Evolutionary conservation across 2,113 vertebrate genomes (phyloP), one percentile per base, ranked within the genome.

Genomic region (Ranitomeya variabilis): DNA sequence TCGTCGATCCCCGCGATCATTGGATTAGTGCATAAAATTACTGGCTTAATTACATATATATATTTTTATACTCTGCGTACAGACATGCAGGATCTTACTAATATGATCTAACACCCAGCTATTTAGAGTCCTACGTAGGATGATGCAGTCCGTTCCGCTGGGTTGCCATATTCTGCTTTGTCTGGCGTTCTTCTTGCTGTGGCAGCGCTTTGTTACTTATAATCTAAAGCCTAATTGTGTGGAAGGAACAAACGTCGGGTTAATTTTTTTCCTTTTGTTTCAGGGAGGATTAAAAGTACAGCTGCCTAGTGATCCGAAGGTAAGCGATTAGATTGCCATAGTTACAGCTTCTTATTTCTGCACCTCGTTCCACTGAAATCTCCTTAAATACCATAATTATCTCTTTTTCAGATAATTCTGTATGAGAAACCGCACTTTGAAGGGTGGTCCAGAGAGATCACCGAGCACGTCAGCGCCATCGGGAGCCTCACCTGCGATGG

Each of bases 251-350:
- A 83, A 89, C 76, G 64, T 64, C 77, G 51, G 16, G 19, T 84
- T 66, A 62, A 62, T 89, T 86, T 26, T 69, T 81, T 87, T 14
- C 90, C 89, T 76, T 90, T 15, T 23, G 91, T 85, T 91, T 91
- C 89, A 96, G 96, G 95, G 95, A 91, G 94, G 94, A 90, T 92
- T 96, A 21, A 96, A 96, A 89, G 95, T 96, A 71, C 94, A 96
- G 91, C 94, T 94, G 93, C 95, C 96, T 64, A 92, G 95, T 94
- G 93, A 96, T 90, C 93, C 95, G 86, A 95, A 94, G 94, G 96
- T 96, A 94, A 92, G 94, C 86, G 66, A 82, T 73, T 71, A 7
- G 21, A 81, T 84, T 62, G 87, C 57, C 59, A 76, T 77, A 37
- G 71, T 59, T 74, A 80, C 26, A n/a, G 16, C 21, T 64, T 18